Base-by-base conservation (phyloP, 2,888 invertebrate species). In the Ochropacha duplaris region DNA sequence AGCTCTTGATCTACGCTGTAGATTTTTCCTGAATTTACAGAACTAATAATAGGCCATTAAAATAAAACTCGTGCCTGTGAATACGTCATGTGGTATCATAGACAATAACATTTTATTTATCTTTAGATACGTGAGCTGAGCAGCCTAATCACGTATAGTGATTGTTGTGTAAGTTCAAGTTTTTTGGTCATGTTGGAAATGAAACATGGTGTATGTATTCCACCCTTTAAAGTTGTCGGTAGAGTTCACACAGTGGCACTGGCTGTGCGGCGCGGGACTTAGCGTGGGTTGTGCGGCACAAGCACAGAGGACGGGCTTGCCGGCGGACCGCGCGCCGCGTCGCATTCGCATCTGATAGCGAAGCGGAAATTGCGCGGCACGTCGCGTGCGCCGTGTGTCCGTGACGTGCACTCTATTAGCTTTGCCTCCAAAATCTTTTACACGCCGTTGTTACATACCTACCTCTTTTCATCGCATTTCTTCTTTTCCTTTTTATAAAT, bases 301-400 rank as follows among this genome's bases (percentile, higher is more conserved):
- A 39, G 39, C 39, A 14, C n/a, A 4, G 14, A 2, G 8, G 9
- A 19, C 31, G 28, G 51, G 63, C 58, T 31, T 8, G 4, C 14
- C 39, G 2, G 4, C 44, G 44, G n/a, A 9, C 44, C 6, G 19
- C 31, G 31, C 31, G 31, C 31, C 70, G 72, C 78, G 77, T 83
- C 83, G 81, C 84, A 78, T 68, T 83, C 84, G 84, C 84, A 84
- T 88, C 87, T 85, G 90, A 88, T 86, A 82, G 83, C 79, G 75
- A 77, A 76, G 84, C 92, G 92, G 92, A 92, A 92, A 92, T 91
- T 92, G 87, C 83, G 83, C 82, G 80, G 79, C 79, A 78, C 80
- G 87, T 86, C 88, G 87, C 86, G 86, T 89, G 89, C 88, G 88
- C 85, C 79, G 85, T 81, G 77, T 90, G 89, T 74, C 72, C 76